Evolutionary conservation across 2,888 invertebrate species (phyloP), one percentile per base, ranked within the genome.

Genomic region (Belgica antarctica): DNA sequence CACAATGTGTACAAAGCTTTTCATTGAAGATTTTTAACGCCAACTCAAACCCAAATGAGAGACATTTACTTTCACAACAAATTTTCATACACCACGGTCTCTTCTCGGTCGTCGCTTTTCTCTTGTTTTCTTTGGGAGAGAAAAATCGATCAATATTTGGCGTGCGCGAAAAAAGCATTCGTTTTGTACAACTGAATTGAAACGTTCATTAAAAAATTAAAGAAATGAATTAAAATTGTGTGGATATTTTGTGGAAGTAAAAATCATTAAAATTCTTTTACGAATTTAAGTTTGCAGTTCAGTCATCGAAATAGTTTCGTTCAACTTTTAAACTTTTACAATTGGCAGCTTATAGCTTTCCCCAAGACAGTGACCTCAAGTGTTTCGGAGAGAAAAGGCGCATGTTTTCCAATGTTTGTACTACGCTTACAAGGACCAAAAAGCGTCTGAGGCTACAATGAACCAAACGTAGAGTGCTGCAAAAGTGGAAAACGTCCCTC

Each of bases 141-240:
- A 62, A 36, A 68, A 68, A 57, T 68, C 68, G 68, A 68, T 68
- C 57, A 25, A 68, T 57, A 31, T n/a, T 27, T 46, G 66, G 57
- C 66, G 68, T 68, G 68, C 68, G 68, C 68, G 57, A n/a, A 57
- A 59, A 63, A 57, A 57, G 68, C 57, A 27, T 59, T 22, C n/a
- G 59, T 12, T n/a, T n/a, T n/a, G n/a, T 24, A 27, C 25, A 59
- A 59, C 25, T 41, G 41, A 41, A 41, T 41, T n/a, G n/a, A 41
- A 41, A 41, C 41, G 3, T 41, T 41, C 41, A n/a, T n/a, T n/a
- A n/a, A n/a, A n/a, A n/a, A n/a, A n/a, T n/a, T n/a, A n/a, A n/a
- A n/a, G n/a, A n/a, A n/a, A n/a, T n/a, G n/a, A n/a, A n/a, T n/a
- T n/a, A n/a, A n/a, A n/a, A n/a, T n/a, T n/a, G n/a, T n/a, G n/a